Conservation (phyloP, 1,140 invertebrate genomes). For the Drosophila kurseongensis region DNA sequence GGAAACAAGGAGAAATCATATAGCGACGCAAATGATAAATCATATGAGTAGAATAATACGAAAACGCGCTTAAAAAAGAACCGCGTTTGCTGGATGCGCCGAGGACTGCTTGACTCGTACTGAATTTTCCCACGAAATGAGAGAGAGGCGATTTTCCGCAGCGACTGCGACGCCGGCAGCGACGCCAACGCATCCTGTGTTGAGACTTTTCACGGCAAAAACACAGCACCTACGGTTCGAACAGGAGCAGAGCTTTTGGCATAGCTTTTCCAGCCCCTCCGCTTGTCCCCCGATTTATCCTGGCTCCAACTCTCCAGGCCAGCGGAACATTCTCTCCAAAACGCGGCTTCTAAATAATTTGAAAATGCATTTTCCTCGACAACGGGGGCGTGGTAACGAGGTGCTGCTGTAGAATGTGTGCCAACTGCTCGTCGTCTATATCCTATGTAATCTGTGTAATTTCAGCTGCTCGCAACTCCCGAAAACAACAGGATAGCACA, state of each 20-base stretch:
- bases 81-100: slow-evolving; percentile 84
- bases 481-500: slow-evolving; percentile 15
- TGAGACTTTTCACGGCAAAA: slow-evolving; percentile 50
- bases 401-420: slow-evolving; percentile 32
- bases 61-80: slow-evolving; percentile 85
- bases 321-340: slow-evolving; percentile 28
- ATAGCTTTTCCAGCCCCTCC: slow-evolving; percentile 9
- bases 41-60: slow-evolving; percentile 85
- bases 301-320: slow-evolving; percentile 39
- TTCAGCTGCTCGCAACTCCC: slow-evolving; percentile 26
- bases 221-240: slow-evolving; percentile 36
- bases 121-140: slow-evolving; percentile 49
- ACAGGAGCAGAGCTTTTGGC: slow-evolving; percentile 23
- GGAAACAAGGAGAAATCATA: slow-evolving; percentile 84
- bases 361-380: slow-evolving; percentile 48
- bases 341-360: slow-evolving; percentile 37
- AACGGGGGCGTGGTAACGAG: slow-evolving; percentile 5
- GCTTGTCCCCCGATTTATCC: background rate
- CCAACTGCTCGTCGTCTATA: slow-evolving; percentile 37
- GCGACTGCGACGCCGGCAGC: slow-evolving; percentile 17
- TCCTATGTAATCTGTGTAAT: slow-evolving; percentile 53
- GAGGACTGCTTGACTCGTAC: slow-evolving; percentile 84
- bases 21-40: slow-evolving; percentile 85
- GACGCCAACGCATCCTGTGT: slow-evolving; percentile 63
- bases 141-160: slow-evolving; percentile 47